Evolutionary conservation across 2,113 vertebrate species (phyloP).

Genomic region (Hypomesus transpacificus): DNA sequence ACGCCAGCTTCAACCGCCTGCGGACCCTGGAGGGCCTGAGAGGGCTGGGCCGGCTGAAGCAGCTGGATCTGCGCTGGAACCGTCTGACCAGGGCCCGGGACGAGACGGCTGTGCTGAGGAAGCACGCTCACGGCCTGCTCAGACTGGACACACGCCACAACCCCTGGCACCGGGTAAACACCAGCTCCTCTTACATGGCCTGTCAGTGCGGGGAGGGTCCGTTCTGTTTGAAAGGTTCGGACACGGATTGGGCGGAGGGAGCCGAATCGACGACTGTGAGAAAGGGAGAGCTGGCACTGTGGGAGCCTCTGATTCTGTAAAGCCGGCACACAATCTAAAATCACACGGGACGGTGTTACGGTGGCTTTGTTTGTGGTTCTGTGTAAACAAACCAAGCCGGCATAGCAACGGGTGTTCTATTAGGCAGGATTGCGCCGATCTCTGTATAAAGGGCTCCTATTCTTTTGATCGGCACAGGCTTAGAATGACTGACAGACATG

Average conservation of each 20-base stretch:
- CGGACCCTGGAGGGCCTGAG: conserved; percentile 73
- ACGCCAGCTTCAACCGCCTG: conserved; percentile 76
- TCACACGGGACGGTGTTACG: too few relatives aligned
- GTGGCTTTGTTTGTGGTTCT: too few relatives aligned
- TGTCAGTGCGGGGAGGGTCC: background rate
- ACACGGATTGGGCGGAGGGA: background rate
- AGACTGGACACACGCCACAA: conserved; percentile 74
- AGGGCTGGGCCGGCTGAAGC: conserved; percentile 68
- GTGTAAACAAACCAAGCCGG: too few relatives aligned
- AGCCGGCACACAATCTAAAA: too few relatives aligned
- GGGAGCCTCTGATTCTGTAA: background rate
- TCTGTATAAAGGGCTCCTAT: background rate
- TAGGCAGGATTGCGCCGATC: too few relatives aligned
- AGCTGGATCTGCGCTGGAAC: conserved; percentile 82
- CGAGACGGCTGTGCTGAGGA: conserved; percentile 69
- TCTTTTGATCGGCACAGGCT: background rate
- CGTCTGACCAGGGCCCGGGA: conserved; percentile 70
- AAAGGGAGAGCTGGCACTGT: background rate
- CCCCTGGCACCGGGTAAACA: conserved; percentile 70
- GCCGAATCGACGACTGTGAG: background rate
- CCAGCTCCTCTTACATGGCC: background rate
- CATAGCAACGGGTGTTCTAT: too few relatives aligned
- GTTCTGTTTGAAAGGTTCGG: conserved; percentile 15
- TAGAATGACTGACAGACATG: background rate
- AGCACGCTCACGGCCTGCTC: conserved; percentile 66